Base-by-base conservation (phyloP, 2,113 vertebrate species). In the Alectura lathami region DNA sequence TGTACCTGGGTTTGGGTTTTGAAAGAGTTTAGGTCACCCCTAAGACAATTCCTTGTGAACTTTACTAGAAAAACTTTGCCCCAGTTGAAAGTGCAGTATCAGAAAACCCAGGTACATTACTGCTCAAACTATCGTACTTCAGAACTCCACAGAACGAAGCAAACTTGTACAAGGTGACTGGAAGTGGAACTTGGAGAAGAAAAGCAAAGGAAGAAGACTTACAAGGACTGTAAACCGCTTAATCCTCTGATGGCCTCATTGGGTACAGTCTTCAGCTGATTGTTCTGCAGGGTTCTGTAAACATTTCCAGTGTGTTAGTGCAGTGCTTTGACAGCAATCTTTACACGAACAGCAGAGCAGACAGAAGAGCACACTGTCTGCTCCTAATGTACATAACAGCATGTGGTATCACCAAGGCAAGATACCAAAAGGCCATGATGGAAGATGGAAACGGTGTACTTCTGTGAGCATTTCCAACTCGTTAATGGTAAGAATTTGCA, bases 201-300 rank as follows among this genome's bases (percentile, higher is more conserved):
- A 66, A 88, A 94, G 53, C 57, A 64, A 69, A 82, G 40, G 50
- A 66, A 78, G 8, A 45, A 51, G 90, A 98, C 99, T 99, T 97
- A 99, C 99, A 99, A 97, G 94, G 99, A 99, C 95, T 99, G 99
- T 38, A 99, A 97, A 76, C 98, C 97, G 2, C 98, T 98, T 63
- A 99, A 98, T 95, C 97, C 99, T 96, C 98, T 98, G 93, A 99
- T 98, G 81, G 99, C 98, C 62, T 98, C 98, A 60, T 98, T 98
- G 60, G 99, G 99, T 22, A 99, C 98, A 11, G 98, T 99, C 97
- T 98, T 99, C 97, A 99, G 97, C 94, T 99, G 99, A 93, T 99
- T 99, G 93, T 99, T 99, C 97, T 99, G 99, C 12, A 99, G 98
- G 92, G 99, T 99, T 95, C 99, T 99, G 91, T 42, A 97, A 97